Conservation (phyloP, 2,113 vertebrate species). For the Anhinga anhinga region DNA sequence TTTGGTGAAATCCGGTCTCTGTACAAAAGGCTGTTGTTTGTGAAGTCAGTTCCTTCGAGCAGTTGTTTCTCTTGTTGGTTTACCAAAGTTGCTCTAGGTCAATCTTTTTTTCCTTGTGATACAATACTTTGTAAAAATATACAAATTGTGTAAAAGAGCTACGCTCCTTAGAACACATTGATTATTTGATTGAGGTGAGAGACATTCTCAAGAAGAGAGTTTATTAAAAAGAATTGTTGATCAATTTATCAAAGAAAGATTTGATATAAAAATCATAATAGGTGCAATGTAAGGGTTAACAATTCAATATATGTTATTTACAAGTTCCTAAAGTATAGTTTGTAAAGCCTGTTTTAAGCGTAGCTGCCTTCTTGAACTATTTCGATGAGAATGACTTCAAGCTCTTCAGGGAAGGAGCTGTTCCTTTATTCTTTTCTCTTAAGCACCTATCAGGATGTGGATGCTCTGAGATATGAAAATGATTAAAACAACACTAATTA, state of each 20-base stretch:
- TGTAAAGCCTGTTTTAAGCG: not conserved
- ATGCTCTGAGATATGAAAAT: not conserved
- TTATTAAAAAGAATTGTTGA: not conserved
- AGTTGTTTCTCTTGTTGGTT: not conserved
- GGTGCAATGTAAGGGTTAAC: not conserved
- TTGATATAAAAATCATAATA: not conserved
- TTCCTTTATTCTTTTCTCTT: not conserved
- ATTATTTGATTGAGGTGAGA: not conserved
- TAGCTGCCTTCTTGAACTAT: not conserved
- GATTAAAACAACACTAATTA: conserved; percentile 24
- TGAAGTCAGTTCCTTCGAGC: not conserved
- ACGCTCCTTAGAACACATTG: not conserved
- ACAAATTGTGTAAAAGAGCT: not conserved
- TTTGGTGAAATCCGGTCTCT: not conserved
- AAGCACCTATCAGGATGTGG: not conserved
- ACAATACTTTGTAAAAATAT: not conserved
- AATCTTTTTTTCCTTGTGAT: not conserved
- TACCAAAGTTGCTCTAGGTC: not conserved
- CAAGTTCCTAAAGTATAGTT: not conserved
- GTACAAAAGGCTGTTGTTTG: not conserved
- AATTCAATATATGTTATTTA: not conserved
- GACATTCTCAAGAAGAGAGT: not conserved
- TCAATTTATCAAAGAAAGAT: not conserved
- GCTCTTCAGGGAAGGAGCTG: not conserved
- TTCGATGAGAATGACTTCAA: not conserved